Base-by-base conservation (phyloP, 2,888 invertebrate species). In the Nemapogon koenigi region DNA sequence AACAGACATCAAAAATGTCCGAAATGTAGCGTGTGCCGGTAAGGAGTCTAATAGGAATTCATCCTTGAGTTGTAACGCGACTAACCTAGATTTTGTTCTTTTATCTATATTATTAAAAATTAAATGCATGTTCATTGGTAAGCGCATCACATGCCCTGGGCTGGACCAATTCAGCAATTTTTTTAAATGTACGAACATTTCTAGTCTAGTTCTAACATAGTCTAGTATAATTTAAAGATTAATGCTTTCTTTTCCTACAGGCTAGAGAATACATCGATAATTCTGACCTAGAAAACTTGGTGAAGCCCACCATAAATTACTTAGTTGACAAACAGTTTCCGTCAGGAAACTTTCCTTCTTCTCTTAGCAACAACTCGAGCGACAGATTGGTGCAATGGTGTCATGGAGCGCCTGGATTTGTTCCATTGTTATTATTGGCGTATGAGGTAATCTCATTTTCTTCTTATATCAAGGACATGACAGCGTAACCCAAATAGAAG, bases 301-400 rank as follows among this genome's bases (percentile, higher is more conserved):
- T 90, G 30, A 81, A 83, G 52, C 87, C 88, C 15, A 81, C 88
- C 1, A 54, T 90, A 39, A 82, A 87, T 49, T 88, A 84, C 78
- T 62, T 90, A 39, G 53, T 83, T 28, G 67, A 55, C 16, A 63
- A 82, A 48, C 79, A 81, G 45, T 86, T 81, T 52, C 54, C 79
- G 7, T 84, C 84, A 48, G 87, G 87, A 2, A 90, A 90, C 67
- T 89, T 87, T 57, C 90, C 90, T 1, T 92, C 93, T 0, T 92
- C 92, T 0, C 49, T 89, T 17, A 87, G 84, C 16, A 87, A 83
- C 44, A 68, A 66, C 30, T 69, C 81, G 18, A 70, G 81, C 18
- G 94, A 95, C 60, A 85, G 83, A 62, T 81, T 94, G 44, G 86
- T 95, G 14, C 95, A 95, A 52, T 95, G 94, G 94, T 95, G 95